Evolutionary conservation across 30 jellyfish, hydroid and myxozoan species (phyloP), one percentile per base, ranked within the genome.

Genomic region (Nemopilema nomurai): DNA sequence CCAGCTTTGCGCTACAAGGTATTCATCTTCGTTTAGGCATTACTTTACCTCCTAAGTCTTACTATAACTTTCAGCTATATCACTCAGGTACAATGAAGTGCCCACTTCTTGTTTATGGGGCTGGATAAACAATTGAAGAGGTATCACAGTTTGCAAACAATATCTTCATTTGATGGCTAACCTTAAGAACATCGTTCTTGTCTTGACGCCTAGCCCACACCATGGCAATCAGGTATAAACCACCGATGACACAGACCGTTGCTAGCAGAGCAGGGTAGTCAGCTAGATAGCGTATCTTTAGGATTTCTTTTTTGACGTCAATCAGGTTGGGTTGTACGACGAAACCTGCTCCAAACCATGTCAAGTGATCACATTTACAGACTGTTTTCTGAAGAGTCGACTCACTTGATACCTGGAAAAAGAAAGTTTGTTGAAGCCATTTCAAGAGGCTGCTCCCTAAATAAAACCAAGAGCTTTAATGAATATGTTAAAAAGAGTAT

Each of bases 231-330:
- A 90, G 16, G 63, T 77, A 90, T 28, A 78, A 18, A 19, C 92
- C 91, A 24, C 31, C 19, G 4, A 90, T 67, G 26, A 83, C 53
- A 66, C 95, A 84, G n/a, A 90, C 51, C 1, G 97, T 84, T 19
- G 97, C 97, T 20, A 90, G 89, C 31, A 90, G 78, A 1, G 96
- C 97, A 0, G 97, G 97, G 50, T 77, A 85, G 17, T 90, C 89
- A 23, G 76, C 91, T 1, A 90, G 20, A 32, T 84, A 49, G 20
- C 29, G 69, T n/a, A 90, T 31, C 27, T 85, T 86, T 69, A 90
- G 31, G 4, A 90, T 22, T 70, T 85, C 85, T n/a, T 29, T 78
- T 30, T 62, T 24, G 20, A 90, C 85, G 73, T 90, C 84, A 21
- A 90, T 71, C 7, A 20, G 28, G 21, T 78, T 90, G 32, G 97